Evolutionary conservation across 1,140 invertebrate species (phyloP).

Genomic region (Bilobella aurantiaca): DNA sequence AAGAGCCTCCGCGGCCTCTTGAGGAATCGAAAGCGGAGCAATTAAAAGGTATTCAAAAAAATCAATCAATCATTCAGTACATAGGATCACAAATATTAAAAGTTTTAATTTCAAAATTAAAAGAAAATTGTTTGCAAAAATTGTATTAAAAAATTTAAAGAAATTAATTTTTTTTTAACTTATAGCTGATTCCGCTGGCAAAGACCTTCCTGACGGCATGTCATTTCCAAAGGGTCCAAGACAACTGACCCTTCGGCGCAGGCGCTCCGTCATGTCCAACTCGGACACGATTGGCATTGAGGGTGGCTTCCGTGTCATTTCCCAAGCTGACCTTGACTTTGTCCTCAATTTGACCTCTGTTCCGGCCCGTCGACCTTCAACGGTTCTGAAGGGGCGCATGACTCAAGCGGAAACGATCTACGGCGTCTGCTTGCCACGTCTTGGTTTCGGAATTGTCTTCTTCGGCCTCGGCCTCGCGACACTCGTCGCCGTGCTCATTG

Average conservation of each 20-base stretch:
- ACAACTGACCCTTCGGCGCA: slow-evolving; percentile 45
- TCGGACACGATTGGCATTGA: slow-evolving; percentile 69
- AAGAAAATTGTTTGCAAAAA: too few species aligned
- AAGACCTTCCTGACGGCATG: too few species aligned
- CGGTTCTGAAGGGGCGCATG: slow-evolving; percentile 66
- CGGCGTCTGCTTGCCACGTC: slow-evolving; percentile 78
- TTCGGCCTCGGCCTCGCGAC: slow-evolving; percentile 73
- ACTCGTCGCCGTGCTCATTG: slow-evolving; percentile 48
- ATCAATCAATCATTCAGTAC: too few species aligned
- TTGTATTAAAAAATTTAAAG: too few species aligned
- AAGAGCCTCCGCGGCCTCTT: slow-evolving; percentile 13
- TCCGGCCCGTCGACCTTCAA: slow-evolving; percentile 52
- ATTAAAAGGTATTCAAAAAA: slow-evolving; percentile 1
- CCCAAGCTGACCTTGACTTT: slow-evolving; percentile 81
- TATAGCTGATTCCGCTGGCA: too few species aligned
- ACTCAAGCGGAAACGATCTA: slow-evolving; percentile 69
- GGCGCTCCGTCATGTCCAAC: slow-evolving; percentile 53
- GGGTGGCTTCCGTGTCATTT: slow-evolving; percentile 81
- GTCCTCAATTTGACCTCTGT: slow-evolving; percentile 67
- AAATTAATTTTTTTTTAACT: not conserved
- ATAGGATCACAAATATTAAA: too few species aligned
- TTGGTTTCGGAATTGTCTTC: slow-evolving; percentile 76
- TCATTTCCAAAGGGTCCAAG: slow-evolving; percentile 72
- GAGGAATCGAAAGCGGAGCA: slow-evolving; percentile 16
- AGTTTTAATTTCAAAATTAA: too few species aligned